Conservation (phyloP, 2,888 invertebrate species). For the Melangyna quadrimaculata region DNA sequence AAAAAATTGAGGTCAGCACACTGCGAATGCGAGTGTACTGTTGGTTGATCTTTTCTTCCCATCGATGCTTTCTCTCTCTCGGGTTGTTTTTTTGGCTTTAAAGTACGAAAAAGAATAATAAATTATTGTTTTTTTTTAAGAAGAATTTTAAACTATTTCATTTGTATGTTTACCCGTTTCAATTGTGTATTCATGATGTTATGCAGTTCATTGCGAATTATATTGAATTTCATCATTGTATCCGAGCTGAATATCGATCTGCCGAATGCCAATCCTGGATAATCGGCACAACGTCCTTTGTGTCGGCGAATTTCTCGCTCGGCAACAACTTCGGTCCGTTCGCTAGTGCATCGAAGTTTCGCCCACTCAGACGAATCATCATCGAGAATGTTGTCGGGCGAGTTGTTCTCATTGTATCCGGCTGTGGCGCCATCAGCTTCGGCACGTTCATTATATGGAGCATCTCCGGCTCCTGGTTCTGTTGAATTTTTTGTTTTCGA, state of each 20-base stretch:
- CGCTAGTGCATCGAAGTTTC: constrained; percentile 92
- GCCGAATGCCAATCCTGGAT: constrained; percentile 95
- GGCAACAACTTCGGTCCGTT: constrained; percentile 93
- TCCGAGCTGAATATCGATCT: constrained; percentile 97
- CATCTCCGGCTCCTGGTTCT: constrained; percentile 65
- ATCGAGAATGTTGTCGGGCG: constrained; percentile 82
- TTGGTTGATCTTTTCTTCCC: constrained; percentile 39
- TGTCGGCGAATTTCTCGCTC: constrained; percentile 90
- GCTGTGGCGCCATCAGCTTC: constrained; percentile 78
- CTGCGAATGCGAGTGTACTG: constrained; percentile 3
- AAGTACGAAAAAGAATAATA: constrained; percentile 14
- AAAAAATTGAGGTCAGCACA: constrained; percentile 52
- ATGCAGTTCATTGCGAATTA: constrained; percentile 97
- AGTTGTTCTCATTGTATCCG: constrained; percentile 75
- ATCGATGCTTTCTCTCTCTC: constrained; percentile 56
- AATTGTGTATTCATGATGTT: constrained; percentile 98
- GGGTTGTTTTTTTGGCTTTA: constrained; percentile 15
- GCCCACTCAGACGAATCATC: constrained; percentile 91
- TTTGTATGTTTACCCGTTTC: constrained; percentile 88
- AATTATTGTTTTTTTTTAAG: constrained; percentile 27
- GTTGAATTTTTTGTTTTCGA: constrained; percentile 73
- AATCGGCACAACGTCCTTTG: constrained; percentile 92
- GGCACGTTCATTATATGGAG: constrained; percentile 73
- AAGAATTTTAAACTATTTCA: constrained; percentile 7
- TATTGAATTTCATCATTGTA: constrained; percentile 98